Conservation (phyloP, 2,113 vertebrate genomes). For the Rhinoderma darwinii region DNA sequence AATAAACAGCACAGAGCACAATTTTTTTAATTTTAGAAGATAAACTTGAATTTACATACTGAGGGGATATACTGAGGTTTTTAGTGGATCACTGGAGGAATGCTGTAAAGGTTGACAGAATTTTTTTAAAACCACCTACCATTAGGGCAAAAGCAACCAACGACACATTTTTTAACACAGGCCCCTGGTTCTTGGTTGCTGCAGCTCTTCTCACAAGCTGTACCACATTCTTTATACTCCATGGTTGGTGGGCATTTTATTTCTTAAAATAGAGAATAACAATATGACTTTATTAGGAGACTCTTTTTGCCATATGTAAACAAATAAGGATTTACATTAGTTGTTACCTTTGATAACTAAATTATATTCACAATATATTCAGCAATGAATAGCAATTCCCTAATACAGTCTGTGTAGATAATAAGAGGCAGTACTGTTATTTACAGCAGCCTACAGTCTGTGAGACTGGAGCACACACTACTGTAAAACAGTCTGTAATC, state of each 20-base stretch:
- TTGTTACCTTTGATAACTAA: too few species aligned
- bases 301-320: background rate
- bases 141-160: slow-evolving; percentile 45
- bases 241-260: slow-evolving; percentile 32
- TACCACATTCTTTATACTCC: slow-evolving; percentile 41
- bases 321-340: background rate
- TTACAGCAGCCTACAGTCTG: too few species aligned
- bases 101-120: background rate
- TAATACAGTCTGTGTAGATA: too few species aligned
- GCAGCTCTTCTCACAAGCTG: slow-evolving; percentile 46
- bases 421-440: too few species aligned
- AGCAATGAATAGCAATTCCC: too few species aligned
- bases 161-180: slow-evolving; percentile 14
- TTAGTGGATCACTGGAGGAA: background rate
- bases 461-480: too few species aligned
- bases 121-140: slow-evolving; percentile 11
- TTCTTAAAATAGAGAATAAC: background rate
- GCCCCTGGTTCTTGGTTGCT: slow-evolving; percentile 38
- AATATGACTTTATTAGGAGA: background rate
- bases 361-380: too few species aligned
- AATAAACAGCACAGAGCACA: too few species aligned
- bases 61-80: too few species aligned
- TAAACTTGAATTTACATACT: too few species aligned
- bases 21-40: too few species aligned
- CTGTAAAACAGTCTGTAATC: too few species aligned